These are phyloP conservation scores for Leucophenga varia DNA, from an alignment of 1,140 invertebrate species.

Conservation along the genomic window DNA sequence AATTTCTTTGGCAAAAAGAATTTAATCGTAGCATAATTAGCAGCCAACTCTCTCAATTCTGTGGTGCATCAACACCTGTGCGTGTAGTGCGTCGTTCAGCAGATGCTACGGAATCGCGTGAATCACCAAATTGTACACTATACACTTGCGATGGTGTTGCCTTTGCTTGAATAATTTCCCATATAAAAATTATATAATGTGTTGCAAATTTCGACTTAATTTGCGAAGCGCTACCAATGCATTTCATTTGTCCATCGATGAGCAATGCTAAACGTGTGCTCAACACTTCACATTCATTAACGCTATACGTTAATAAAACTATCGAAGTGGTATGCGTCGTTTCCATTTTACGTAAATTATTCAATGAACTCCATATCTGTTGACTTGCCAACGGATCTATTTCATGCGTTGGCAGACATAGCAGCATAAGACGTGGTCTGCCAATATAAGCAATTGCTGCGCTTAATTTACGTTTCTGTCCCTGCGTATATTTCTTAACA, in stretches of 20 bases:
- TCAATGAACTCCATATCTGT: conserved; percentile 1
- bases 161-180: neutral
- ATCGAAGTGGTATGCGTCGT: neutral
- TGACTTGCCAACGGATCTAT: neutral
- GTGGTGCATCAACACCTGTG: neutral
- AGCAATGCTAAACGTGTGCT: conserved; percentile 10
- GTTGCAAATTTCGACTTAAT: conserved; percentile 1
- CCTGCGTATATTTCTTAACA: too few species aligned
- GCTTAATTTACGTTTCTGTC: conserved; percentile 1
- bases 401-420: conserved; percentile 5
- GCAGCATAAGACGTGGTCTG: neutral
- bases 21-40: neutral
- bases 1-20: conserved; percentile 8
- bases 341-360: neutral
- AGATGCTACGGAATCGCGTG: neutral
- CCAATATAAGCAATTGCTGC: neutral
- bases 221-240: neutral
- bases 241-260: neutral
- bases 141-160: neutral
- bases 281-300: conserved; percentile 8
- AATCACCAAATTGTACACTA: neutral
- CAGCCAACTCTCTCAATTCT: neutral
- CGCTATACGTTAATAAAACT: conserved; percentile 2
- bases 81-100: too few species aligned
- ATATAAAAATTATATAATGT: conserved; percentile 1